A percentile compares a stretch with the other conserved stretches of the same genome.
phyloP scores from a whole-genome alignment of 2,888 invertebrate species.

The Oligia fasciuncula region DNA sequence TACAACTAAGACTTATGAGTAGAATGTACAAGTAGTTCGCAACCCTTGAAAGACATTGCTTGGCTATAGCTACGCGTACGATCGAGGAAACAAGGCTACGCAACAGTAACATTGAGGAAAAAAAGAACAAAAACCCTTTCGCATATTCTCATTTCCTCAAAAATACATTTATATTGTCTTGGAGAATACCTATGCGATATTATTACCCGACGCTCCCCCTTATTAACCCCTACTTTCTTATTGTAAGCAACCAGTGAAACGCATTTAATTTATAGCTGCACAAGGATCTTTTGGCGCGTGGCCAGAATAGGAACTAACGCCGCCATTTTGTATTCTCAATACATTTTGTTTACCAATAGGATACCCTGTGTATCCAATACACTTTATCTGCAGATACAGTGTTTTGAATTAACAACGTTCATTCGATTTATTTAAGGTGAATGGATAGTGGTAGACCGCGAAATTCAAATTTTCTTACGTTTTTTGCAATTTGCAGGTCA shows the following conservation, averaged over 20 bases:
- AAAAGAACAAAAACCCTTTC: constrained; percentile 20
- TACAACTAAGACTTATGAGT: constrained; percentile 66
- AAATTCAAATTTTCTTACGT: no score
- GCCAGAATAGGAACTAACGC: not conserved
- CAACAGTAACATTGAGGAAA: constrained; percentile 19
- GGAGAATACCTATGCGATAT: constrained; percentile 61
- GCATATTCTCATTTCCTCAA: constrained; percentile 63
- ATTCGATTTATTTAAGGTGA: no score
- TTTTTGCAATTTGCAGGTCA: no score
- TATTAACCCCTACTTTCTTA: constrained; percentile 8
- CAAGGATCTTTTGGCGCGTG: not conserved
- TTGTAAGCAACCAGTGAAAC: constrained; percentile 40
- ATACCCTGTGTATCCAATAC: no score
- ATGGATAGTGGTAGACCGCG: no score
- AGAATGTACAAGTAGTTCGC: constrained; percentile 69
- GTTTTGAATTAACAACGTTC: no score
- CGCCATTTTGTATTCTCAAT: not conserved
- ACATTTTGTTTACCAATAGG: constrained; percentile 1
- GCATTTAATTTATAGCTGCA: constrained; percentile 17
- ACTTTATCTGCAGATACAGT: no score
- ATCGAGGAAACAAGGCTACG: constrained; percentile 62
- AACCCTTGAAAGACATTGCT: constrained; percentile 65
- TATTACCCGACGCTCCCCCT: constrained; percentile 56
- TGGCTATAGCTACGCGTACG: constrained; percentile 53
- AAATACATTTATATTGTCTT: constrained; percentile 70